Evolutionary conservation across 2,888 invertebrate species (phyloP).

Genomic region (Eupeodes latifasciatus): DNA sequence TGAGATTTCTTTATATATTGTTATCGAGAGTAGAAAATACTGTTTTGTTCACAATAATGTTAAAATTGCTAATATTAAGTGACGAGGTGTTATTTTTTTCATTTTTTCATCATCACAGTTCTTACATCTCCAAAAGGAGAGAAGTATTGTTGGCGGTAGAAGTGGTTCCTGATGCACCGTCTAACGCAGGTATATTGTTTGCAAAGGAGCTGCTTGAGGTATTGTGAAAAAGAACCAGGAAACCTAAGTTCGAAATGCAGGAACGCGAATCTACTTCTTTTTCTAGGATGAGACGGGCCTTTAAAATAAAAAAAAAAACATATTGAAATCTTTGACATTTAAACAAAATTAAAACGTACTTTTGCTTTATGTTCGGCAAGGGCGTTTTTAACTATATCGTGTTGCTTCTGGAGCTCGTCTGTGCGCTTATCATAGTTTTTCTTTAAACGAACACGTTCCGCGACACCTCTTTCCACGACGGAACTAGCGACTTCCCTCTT

Average conservation of each 20-base stretch:
- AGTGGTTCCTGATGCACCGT: conserved; percentile 55
- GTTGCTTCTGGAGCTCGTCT: conserved; percentile 90
- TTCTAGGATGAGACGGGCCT: conserved; percentile 84
- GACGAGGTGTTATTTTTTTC: conserved; percentile 17
- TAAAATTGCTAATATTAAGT: conserved; percentile 50
- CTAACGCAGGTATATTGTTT: conserved; percentile 49
- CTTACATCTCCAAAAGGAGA: conserved; percentile 76
- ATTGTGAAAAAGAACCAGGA: conserved; percentile 82
- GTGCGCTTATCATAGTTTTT: conserved; percentile 90
- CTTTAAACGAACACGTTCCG: conserved; percentile 92
- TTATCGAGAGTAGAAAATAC: conserved; percentile 73
- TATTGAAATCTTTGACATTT: background rate
- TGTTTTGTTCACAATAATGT: conserved; percentile 72
- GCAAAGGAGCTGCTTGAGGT: conserved; percentile 67
- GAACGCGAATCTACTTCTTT: conserved; percentile 83
- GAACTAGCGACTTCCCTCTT: conserved; percentile 84
- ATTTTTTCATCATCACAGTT: conserved; percentile 11
- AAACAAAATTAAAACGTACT: conserved; percentile 82
- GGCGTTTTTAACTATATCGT: conserved; percentile 90
- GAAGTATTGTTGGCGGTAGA: conserved; percentile 58
- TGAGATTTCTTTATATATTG: conserved; percentile 45
- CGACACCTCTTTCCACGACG: conserved; percentile 94
- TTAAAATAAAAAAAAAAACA: conserved; percentile 3
- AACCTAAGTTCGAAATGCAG: conserved; percentile 82
- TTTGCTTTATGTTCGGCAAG: conserved; percentile 88